Evolutionary conservation across 2,797 vertebrate species (phyloP).

Genomic region (Alosa sapidissima): DNA sequence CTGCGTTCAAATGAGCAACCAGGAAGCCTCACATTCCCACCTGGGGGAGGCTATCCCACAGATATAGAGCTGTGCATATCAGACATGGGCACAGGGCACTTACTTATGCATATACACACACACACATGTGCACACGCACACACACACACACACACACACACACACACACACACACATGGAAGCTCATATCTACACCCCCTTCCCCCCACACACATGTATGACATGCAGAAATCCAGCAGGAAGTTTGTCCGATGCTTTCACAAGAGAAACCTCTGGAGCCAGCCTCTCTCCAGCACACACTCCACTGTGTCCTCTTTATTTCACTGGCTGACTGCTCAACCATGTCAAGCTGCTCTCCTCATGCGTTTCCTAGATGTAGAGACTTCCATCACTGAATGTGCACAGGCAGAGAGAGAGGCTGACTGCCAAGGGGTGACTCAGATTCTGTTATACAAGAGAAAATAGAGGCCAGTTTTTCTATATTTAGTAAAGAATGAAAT

Average conservation of each 20-base stretch:
- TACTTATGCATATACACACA: not conserved
- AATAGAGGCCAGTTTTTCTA: slow-evolving; percentile 16
- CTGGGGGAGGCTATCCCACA: not conserved
- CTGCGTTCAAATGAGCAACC: not conserved
- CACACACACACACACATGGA: not conserved
- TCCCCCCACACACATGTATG: not conserved
- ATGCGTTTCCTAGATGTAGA: slow-evolving; percentile 16
- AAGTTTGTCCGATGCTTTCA: not conserved
- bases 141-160: slow-evolving; percentile 7
- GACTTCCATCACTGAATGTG: slow-evolving; percentile 10
- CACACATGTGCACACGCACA: not conserved
- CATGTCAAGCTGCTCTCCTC: slow-evolving; percentile 11
- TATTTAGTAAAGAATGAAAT: slow-evolving; percentile 20
- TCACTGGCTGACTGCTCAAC: slow-evolving; percentile 23
- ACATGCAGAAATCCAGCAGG: not conserved
- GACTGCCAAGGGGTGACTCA: slow-evolving; percentile 20
- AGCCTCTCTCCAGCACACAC: not conserved
- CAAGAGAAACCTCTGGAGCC: not conserved
- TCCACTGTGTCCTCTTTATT: not conserved
- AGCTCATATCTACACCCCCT: not conserved
- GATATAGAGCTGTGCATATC: not conserved
- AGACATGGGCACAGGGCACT: not conserved
- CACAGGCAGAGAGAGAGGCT: slow-evolving; percentile 1
- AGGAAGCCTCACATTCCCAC: slow-evolving; percentile 14
- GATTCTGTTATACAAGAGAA: slow-evolving; percentile 19